phyloP scores from a whole-genome alignment of 2,888 invertebrate genomes.

The Pollenia griseotomentosa region DNA sequence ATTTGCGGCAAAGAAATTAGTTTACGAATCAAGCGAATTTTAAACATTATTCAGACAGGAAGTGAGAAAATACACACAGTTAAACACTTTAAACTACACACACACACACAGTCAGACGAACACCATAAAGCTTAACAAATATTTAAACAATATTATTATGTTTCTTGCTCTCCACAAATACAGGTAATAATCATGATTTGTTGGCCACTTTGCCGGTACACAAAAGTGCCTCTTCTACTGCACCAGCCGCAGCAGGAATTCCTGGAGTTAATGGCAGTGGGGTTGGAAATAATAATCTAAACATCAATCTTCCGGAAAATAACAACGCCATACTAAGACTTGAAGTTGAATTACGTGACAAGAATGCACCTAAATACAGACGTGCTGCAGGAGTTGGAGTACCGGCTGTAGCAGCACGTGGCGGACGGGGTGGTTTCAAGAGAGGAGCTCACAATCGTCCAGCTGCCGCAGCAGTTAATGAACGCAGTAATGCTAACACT shows the following conservation, averaged over 20 bases:
- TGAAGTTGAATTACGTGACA: slow-evolving; percentile 85
- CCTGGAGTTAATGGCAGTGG: slow-evolving; percentile 40
- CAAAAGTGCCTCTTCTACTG: slow-evolving; percentile 62
- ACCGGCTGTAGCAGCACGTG: slow-evolving; percentile 80
- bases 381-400: slow-evolving; percentile 82
- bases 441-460: slow-evolving; percentile 66
- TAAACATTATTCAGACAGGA: slow-evolving; percentile 41
- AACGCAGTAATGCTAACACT: slow-evolving; percentile 53
- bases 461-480: slow-evolving; percentile 76
- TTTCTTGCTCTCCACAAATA: slow-evolving; percentile 60
- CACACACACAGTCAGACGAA: background rate
- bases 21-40: slow-evolving; percentile 21
- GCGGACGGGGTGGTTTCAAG: slow-evolving; percentile 75
- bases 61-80: slow-evolving; percentile 24
- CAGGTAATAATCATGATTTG: slow-evolving; percentile 79
- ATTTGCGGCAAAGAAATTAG: slow-evolving; percentile 11
- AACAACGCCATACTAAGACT: slow-evolving; percentile 84
- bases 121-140: slow-evolving; percentile 2
- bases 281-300: slow-evolving; percentile 82
- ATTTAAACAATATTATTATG: slow-evolving; percentile 3
- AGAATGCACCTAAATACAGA: slow-evolving; percentile 84
- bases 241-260: slow-evolving; percentile 11
- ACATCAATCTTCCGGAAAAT: slow-evolving; percentile 84
- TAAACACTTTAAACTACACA: too few species aligned
- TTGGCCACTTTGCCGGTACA: slow-evolving; percentile 72